These are phyloP conservation scores for Pyrrhosoma nymphula DNA, from an alignment of 2,888 invertebrate genomes.

Conservation along the genomic window DNA sequence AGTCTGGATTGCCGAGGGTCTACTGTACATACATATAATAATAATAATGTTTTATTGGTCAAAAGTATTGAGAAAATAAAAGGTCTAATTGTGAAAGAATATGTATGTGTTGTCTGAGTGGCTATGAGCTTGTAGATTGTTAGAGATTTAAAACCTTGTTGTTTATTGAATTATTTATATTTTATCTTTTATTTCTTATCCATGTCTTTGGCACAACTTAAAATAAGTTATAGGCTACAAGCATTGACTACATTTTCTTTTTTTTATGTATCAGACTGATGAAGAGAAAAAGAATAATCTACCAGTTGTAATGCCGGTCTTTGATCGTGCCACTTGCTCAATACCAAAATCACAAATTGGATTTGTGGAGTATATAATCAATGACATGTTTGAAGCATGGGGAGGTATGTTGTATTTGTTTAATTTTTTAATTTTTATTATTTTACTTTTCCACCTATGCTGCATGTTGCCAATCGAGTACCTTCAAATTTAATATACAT, in stretches of 20 bases:
- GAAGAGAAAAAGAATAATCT: conserved; percentile 93
- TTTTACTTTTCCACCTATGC: background rate
- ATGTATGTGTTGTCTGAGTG: too few relatives aligned
- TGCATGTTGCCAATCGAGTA: background rate
- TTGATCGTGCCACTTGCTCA: conserved; percentile 95
- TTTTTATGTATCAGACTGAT: conserved; percentile 86
- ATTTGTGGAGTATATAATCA: conserved; percentile 98
- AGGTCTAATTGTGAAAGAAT: too few relatives aligned
- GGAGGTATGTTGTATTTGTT: conserved; percentile 84
- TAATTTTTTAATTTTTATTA: background rate
- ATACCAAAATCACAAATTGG: conserved; percentile 98
- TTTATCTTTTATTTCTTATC: too few relatives aligned
- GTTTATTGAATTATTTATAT: too few relatives aligned
- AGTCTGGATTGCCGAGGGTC: too few relatives aligned
- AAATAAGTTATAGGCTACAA: background rate
- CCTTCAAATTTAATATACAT: too few relatives aligned
- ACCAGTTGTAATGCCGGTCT: conserved; percentile 99
- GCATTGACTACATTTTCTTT: conserved; percentile 44
- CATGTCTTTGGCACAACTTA: too few relatives aligned
- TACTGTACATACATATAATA: too few relatives aligned
- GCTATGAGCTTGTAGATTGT: too few relatives aligned
- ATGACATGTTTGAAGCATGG: conserved; percentile 99
- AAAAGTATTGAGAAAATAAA: too few relatives aligned
- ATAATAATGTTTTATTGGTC: too few relatives aligned
- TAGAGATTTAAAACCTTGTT: too few relatives aligned